These are phyloP conservation scores for Sebastes cheni DNA, from an alignment of 2,797 vertebrate species.

Conservation along the genomic window DNA sequence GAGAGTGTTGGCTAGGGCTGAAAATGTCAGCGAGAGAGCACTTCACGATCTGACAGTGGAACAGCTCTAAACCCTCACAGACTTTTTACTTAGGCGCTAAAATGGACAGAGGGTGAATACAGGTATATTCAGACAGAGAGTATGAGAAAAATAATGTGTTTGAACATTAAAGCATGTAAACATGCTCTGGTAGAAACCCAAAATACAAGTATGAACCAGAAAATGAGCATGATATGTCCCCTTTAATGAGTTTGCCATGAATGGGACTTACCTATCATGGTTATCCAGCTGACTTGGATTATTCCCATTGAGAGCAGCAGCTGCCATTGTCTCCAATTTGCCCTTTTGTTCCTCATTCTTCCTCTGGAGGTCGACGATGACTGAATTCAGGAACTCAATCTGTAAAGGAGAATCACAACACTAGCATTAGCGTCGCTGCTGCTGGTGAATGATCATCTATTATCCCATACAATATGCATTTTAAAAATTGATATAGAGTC, in stretches of 20 bases:
- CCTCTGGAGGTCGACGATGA: conserved; percentile 94
- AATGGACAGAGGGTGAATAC: too few relatives aligned
- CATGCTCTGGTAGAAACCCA: background rate
- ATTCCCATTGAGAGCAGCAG: conserved; percentile 93
- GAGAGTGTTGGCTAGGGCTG: too few relatives aligned
- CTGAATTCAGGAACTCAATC: conserved; percentile 97
- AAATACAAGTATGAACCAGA: background rate
- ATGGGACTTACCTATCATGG: conserved; percentile 84
- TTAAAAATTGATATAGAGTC: background rate
- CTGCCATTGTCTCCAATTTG: conserved; percentile 93
- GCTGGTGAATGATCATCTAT: background rate
- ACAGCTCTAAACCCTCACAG: background rate
- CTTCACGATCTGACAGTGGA: background rate
- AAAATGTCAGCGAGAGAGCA: too few relatives aligned
- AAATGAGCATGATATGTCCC: background rate
- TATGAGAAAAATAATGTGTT: too few relatives aligned
- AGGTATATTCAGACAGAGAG: too few relatives aligned
- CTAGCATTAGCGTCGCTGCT: conserved; percentile 12
- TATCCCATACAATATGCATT: background rate
- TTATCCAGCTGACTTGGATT: conserved; percentile 86
- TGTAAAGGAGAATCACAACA: conserved; percentile 52
- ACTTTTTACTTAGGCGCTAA: too few relatives aligned
- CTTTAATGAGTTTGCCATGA: background rate
- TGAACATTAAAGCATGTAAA: too few relatives aligned
- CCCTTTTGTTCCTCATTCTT: conserved; percentile 91